Evolutionary conservation across 2,797 vertebrate species (phyloP), one percentile per base, ranked within the genome.

Genomic region (Danio kyathit): DNA sequence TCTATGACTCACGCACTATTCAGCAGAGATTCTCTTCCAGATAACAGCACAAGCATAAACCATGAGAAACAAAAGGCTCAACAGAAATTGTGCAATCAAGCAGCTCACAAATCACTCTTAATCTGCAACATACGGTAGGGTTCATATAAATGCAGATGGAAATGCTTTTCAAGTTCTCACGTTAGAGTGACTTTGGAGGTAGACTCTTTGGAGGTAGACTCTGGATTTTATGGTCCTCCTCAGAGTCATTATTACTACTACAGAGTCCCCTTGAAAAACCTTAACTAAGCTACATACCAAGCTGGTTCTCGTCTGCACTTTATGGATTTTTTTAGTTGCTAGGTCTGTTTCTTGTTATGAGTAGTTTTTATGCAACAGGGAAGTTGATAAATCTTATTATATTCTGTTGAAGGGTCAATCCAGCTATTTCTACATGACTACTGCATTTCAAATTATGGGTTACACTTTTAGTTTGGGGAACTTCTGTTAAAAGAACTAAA

Each of bases 1-100:
- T 65, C 46, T 80, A 71, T 72, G 48, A 70, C 48, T 76, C 73
- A 65, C 69, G 74, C 74, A 16, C 64, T 60, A 60, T 82, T 77
- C 75, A 67, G 51, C 40, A 56, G 56, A 63, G 73, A 63, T 48
- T 61, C 56, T 59, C 19, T 29, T 48, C 71, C 56, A 74, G 72
- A 49, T 74, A 49, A 74, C 21, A 48, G 72, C 75, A 57, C 17
- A 69, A 69, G 59, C 54, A 69, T 70, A 51, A 78, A 78, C 43
- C 56, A 69, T 49, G 11, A 60, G 16, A 77, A 56, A 57, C 41
- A 44, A 76, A 44, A 56, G 49, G 46, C 57, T 52, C 11, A 57
- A 57, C 2, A 19, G 56, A 44, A 72, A 61, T 40, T 75, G 43
- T 12, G 46, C 73, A 75, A 75, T 75, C 46, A 75, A 75, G 16